Conservation (phyloP, 2,113 vertebrate species). For the Notechis scutatus region DNA sequence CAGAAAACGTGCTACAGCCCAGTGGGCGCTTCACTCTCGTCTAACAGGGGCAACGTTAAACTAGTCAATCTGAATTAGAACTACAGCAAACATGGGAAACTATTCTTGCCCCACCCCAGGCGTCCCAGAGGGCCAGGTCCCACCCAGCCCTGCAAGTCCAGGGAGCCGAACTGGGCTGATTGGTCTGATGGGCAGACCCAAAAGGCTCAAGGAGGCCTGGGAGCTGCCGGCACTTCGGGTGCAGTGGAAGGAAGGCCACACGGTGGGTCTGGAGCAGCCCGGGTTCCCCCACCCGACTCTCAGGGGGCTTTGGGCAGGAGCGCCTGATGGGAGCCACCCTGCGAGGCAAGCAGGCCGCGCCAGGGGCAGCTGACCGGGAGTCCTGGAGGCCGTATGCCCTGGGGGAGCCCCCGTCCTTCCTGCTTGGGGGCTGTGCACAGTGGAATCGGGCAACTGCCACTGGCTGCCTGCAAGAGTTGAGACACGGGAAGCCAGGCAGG, state of each 20-base stretch:
- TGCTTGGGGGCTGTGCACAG: background rate
- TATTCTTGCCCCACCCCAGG: background rate
- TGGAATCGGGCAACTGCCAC: background rate
- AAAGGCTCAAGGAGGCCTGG: background rate
- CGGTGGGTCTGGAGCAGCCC: background rate
- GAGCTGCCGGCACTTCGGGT: background rate
- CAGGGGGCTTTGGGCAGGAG: no score
- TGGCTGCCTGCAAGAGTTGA: background rate
- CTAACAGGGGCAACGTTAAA: background rate
- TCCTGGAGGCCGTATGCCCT: background rate
- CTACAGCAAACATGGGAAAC: background rate
- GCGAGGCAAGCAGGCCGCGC: background rate
- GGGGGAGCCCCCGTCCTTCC: background rate
- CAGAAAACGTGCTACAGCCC: background rate
- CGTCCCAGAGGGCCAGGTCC: background rate
- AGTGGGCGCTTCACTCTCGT: background rate
- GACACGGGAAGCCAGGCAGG: background rate
- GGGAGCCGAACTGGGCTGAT: background rate
- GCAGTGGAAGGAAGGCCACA: background rate
- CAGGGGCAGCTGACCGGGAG: background rate
- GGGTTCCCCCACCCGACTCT: background rate
- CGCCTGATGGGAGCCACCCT: background rate
- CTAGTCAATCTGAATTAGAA: background rate
- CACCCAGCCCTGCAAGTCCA: no score
- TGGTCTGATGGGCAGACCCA: background rate